Percentiles rank a stretch among this genome's conserved stretches.
phyloP scores from a whole-genome alignment of 2,888 invertebrate genomes.

The Sinelater perroti region DNA sequence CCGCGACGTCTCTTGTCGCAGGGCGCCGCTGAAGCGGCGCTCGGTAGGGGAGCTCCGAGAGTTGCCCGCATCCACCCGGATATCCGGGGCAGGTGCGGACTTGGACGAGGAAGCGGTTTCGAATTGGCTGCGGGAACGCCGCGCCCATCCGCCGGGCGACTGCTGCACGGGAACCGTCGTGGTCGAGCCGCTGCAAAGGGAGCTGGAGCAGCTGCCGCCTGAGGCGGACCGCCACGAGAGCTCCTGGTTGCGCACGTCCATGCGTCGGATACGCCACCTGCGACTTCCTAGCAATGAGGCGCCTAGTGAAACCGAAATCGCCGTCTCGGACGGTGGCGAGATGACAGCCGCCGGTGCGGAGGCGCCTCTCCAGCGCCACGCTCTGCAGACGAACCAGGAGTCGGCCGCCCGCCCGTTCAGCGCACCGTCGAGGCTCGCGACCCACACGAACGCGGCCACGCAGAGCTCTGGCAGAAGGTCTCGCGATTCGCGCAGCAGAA shows the following conservation, averaged over 20 bases:
- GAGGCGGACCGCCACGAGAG: conserved; percentile 42
- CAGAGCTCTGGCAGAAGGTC: conserved; percentile 43
- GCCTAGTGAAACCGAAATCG: conserved; percentile 24
- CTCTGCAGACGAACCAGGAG: conserved; percentile 13
- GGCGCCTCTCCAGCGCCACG: conserved; percentile 18
- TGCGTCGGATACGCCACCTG: conserved; percentile 65
- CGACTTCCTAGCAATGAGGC: conserved; percentile 58
- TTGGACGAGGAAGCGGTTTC: conserved; percentile 55
- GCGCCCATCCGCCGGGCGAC: conserved; percentile 52
- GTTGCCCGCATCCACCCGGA: conserved; percentile 42
- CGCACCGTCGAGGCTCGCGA: conserved; percentile 53
- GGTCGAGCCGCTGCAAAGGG: conserved; percentile 45
- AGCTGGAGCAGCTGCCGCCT: conserved; percentile 24
- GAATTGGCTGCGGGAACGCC: conserved; percentile 55
- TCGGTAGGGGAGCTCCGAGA: conserved; percentile 19
- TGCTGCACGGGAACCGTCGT: conserved; percentile 55
- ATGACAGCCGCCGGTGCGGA: conserved; percentile 23
- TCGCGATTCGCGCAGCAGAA: conserved; percentile 44
- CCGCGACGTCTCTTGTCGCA: conserved; percentile 29
- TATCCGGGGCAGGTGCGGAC: conserved; percentile 47
- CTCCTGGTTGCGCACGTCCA: conserved; percentile 66
- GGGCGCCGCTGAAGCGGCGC: conserved; percentile 15
- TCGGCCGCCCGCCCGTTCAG: conserved; percentile 53
- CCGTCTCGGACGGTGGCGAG: conserved; percentile 21
- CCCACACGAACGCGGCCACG: conserved; percentile 40